These are phyloP conservation scores for Drosophila neonasuta DNA, from an alignment of 2,888 invertebrate species.

Conservation along the genomic window DNA sequence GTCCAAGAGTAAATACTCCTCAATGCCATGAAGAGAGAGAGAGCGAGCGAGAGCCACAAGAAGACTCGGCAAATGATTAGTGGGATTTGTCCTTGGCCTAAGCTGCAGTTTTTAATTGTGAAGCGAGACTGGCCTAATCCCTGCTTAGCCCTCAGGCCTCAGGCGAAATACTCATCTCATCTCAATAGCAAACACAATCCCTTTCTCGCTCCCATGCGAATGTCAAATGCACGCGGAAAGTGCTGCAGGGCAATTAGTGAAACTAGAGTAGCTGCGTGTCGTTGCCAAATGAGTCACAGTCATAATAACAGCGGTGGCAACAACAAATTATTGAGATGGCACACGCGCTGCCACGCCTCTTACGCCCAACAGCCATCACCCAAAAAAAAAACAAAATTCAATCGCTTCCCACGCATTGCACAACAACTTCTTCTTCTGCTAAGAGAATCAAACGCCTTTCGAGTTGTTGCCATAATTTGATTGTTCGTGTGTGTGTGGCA, in stretches of 20 bases:
- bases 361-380: background rate
- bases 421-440: slow-evolving; percentile 13
- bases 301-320: slow-evolving; percentile 11
- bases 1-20: slow-evolving; percentile 62
- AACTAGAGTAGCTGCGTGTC: slow-evolving; percentile 23
- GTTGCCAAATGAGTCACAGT: slow-evolving; percentile 42
- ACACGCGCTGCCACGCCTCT: slow-evolving; percentile 61
- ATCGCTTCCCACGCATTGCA: slow-evolving; percentile 54
- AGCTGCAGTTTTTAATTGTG: slow-evolving; percentile 71
- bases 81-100: slow-evolving; percentile 32
- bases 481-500: slow-evolving; percentile 54
- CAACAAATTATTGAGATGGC: slow-evolving; percentile 39
- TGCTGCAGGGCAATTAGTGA: slow-evolving; percentile 61
- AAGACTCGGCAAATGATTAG: slow-evolving; percentile 35
- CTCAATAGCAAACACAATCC: background rate
- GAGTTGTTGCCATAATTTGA: slow-evolving; percentile 66
- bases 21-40: no score
- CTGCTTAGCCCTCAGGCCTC: slow-evolving; percentile 20
- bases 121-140: slow-evolving; percentile 67
- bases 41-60: slow-evolving; percentile 5
- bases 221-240: slow-evolving; percentile 65
- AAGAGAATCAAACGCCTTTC: slow-evolving; percentile 40
- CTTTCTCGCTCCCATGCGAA: slow-evolving; percentile 16
- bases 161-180: slow-evolving; percentile 11
- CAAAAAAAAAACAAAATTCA: background rate